These are phyloP conservation scores for Pteropus alecto DNA, from an alignment of 2,113 vertebrate genomes.

Conservation along the genomic window DNA sequence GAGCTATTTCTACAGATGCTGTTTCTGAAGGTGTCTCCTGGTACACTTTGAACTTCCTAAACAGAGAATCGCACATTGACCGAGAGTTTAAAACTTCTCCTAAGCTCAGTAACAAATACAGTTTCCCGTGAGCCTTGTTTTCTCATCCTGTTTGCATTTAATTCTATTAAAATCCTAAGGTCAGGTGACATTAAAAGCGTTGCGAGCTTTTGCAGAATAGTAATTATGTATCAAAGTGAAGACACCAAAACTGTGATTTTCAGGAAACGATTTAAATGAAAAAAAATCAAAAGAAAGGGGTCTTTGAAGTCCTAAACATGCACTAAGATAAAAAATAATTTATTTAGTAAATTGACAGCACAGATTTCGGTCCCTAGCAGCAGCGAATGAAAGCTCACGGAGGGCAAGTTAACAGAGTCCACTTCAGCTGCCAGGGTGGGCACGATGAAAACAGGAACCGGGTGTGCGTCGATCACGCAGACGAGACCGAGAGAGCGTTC, in stretches of 20 bases:
- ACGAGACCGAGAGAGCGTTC: background rate
- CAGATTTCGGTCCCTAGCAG: constrained; percentile 73
- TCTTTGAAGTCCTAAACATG: constrained; percentile 80
- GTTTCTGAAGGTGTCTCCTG: background rate
- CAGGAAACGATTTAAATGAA: constrained; percentile 45
- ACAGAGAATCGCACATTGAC: background rate
- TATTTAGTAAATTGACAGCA: constrained; percentile 82
- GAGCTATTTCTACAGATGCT: background rate
- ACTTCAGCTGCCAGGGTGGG: constrained; percentile 67
- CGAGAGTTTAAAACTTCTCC: constrained; percentile 10
- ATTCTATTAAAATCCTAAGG: constrained; percentile 78
- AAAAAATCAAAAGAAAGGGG: constrained; percentile 36
- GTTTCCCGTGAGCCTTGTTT: background rate
- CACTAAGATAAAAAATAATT: constrained; percentile 81
- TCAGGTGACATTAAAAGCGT: constrained; percentile 73
- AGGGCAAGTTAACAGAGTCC: constrained; percentile 77
- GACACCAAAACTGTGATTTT: constrained; percentile 62
- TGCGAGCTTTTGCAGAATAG: constrained; percentile 44
- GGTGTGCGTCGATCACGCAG: constrained; percentile 1
- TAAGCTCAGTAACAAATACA: background rate
- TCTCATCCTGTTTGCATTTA: constrained; percentile 71
- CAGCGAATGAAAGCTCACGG: constrained; percentile 66
- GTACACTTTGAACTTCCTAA: background rate
- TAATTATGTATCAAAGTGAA: constrained; percentile 82
- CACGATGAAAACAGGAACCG: constrained; percentile 63